phyloP scores from a whole-genome alignment of 2,888 invertebrate species.

The Mayetiola destructor region DNA sequence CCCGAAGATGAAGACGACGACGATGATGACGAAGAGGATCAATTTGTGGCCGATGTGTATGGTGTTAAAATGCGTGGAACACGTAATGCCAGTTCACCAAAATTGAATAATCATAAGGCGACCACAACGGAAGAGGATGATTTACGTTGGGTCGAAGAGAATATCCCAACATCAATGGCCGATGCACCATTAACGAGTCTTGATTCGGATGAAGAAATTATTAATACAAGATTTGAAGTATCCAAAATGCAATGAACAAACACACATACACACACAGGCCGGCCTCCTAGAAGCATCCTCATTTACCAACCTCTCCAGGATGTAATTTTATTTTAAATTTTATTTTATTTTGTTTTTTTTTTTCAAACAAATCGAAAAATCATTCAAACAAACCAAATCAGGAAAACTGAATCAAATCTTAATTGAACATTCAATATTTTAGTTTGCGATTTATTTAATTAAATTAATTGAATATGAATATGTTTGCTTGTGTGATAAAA shows the following conservation, averaged over 20 bases:
- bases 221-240: slow-evolving; percentile 73
- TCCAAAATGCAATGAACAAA: slow-evolving; percentile 65
- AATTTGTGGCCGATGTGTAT: slow-evolving; percentile 74
- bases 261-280: background rate
- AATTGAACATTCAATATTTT: too few species aligned
- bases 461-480: too few species aligned
- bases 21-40: slow-evolving; percentile 59
- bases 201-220: slow-evolving; percentile 69
- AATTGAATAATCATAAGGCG: slow-evolving; percentile 26
- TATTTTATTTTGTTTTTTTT: too few species aligned
- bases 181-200: slow-evolving; percentile 55
- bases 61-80: slow-evolving; percentile 60
- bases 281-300: background rate
- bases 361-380: too few species aligned
- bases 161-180: slow-evolving; percentile 64
- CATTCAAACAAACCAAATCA: too few species aligned
- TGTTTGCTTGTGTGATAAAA: too few species aligned
- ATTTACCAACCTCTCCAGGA: background rate
- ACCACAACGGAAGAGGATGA: slow-evolving; percentile 53
- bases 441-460: too few species aligned
- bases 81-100: slow-evolving; percentile 34
- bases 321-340: background rate
- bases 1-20: slow-evolving; percentile 54
- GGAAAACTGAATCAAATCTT: too few species aligned
- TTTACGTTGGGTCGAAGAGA: slow-evolving; percentile 82